phyloP scores from a whole-genome alignment of 2,797 vertebrate genomes.

The Echiichthys vipera region DNA sequence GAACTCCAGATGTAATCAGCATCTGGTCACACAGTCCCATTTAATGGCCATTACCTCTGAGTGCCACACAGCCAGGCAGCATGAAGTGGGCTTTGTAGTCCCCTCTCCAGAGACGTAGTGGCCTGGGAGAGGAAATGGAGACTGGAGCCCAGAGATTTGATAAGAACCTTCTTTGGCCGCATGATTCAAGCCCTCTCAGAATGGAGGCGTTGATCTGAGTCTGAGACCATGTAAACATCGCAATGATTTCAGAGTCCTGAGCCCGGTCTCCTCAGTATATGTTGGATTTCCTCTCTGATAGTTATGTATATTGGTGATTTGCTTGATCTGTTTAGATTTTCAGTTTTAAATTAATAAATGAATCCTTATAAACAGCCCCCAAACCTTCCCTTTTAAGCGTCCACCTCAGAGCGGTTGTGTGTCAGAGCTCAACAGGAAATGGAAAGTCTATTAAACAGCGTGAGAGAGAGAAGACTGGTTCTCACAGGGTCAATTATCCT shows the following conservation, averaged over 20 bases:
- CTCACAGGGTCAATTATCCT: slow-evolving; percentile 65
- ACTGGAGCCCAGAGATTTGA: slow-evolving; percentile 69
- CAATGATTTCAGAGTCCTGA: slow-evolving; percentile 2
- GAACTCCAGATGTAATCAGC: slow-evolving; percentile 74
- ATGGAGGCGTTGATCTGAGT: slow-evolving; percentile 56
- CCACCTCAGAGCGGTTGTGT: slow-evolving; percentile 21
- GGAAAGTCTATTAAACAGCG: slow-evolving; percentile 78
- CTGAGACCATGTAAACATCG: slow-evolving; percentile 39
- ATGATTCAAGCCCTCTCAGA: slow-evolving; percentile 40
- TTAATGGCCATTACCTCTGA: slow-evolving; percentile 75
- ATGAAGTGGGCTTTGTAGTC: slow-evolving; percentile 74
- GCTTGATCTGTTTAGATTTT: not conserved
- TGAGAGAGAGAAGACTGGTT: slow-evolving; percentile 69
- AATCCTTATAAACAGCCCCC: not conserved
- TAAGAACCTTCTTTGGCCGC: slow-evolving; percentile 65
- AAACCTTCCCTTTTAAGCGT: slow-evolving; percentile 27
- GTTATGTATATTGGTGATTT: not conserved
- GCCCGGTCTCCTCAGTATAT: not conserved
- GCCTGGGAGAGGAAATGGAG: slow-evolving; percentile 73
- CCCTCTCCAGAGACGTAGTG: slow-evolving; percentile 51
- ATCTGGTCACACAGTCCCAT: slow-evolving; percentile 67
- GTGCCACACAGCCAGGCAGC: slow-evolving; percentile 63
- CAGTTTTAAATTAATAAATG: slow-evolving; percentile 9
- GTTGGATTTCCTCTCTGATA: not conserved
- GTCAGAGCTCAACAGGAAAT: slow-evolving; percentile 74